Evolutionary conservation across 2,113 vertebrate species (phyloP), one percentile per base, ranked within the genome.

Genomic region (Siniperca chuatsi): DNA sequence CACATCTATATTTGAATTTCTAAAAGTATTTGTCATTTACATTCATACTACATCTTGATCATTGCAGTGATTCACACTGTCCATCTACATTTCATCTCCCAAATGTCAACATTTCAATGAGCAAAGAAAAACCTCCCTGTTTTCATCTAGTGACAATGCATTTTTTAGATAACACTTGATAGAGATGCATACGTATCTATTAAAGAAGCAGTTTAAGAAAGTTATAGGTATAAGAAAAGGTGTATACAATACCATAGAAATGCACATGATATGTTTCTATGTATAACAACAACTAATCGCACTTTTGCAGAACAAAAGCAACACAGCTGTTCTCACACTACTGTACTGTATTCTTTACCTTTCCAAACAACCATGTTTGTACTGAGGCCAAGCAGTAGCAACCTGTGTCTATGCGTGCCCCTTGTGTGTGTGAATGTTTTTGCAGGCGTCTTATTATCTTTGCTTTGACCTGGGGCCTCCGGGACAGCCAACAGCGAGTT

Each of bases 321-420:
- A 8, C 50, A 50, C 29, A 66, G 48, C n/a, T 52, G n/a, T 71
- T 48, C n/a, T 50, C 61, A 21, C 52, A 82, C 23, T n/a, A 21
- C 60, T 35, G 33, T 3, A 0, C 58, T 29, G 40, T 18, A 12
- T 42, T 21, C 0, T n/a, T 67, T 25, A 25, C 21, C 21, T 52
- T 66, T 44, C 42, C 44, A 50, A 64, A 40, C 50, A 77, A 78
- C 50, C 48, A 70, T 70, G 68, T 55, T 83, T 73, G 8, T 64
- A 6, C 0, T 20, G 0, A n/a, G 0, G 25, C 60, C 54, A 46
- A 25, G 33, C 33, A 61, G 18, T 6, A 73, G 35, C 25, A 25
- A 18, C 12, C 18, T 72, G 48, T 20, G 15, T 50, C 10, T 21
- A n/a, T 54, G 10, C 6, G 21, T 48, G 44, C 29, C 25, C 33